phyloP scores from a whole-genome alignment of 2,888 invertebrate genomes.

The Schrankia costaestrigalis region DNA sequence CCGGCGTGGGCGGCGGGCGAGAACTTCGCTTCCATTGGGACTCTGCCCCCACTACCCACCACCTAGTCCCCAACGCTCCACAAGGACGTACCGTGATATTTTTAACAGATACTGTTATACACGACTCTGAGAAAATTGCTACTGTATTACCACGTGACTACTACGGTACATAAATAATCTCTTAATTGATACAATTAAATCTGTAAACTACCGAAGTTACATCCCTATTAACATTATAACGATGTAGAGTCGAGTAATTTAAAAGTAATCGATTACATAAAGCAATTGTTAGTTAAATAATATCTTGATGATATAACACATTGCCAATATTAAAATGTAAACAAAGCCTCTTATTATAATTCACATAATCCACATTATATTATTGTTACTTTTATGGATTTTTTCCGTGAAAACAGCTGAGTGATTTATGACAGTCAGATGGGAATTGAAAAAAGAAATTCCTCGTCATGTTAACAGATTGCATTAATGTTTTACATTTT shows the following conservation, averaged over 20 bases:
- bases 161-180: constrained; percentile 16
- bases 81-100: constrained; percentile 67
- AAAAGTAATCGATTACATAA: too few species aligned
- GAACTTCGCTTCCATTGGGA: constrained; percentile 71
- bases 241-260: too few species aligned
- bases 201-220: too few species aligned
- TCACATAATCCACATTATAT: constrained; percentile 22
- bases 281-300: too few species aligned
- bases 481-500: constrained; percentile 56
- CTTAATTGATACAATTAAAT: constrained; percentile 5
- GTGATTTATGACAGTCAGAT: constrained; percentile 69
- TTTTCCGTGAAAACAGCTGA: constrained; percentile 66
- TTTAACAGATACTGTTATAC: constrained; percentile 58
- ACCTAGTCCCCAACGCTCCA: constrained; percentile 40
- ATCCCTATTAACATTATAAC: too few species aligned
- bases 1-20: constrained; percentile 72
- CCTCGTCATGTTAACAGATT: constrained; percentile 61
- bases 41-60: constrained; percentile 52
- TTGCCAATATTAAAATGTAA: constrained; percentile 10
- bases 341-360: constrained; percentile 22
- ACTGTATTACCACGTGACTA: constrained; percentile 19
- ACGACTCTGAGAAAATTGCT: constrained; percentile 39
- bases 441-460: constrained; percentile 62
- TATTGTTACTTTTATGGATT: constrained; percentile 46
- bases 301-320: too few species aligned